Conservation (phyloP, 37 sponge, comb jelly and placozoan genomes). For the Cliona cf. orientalis region DNA sequence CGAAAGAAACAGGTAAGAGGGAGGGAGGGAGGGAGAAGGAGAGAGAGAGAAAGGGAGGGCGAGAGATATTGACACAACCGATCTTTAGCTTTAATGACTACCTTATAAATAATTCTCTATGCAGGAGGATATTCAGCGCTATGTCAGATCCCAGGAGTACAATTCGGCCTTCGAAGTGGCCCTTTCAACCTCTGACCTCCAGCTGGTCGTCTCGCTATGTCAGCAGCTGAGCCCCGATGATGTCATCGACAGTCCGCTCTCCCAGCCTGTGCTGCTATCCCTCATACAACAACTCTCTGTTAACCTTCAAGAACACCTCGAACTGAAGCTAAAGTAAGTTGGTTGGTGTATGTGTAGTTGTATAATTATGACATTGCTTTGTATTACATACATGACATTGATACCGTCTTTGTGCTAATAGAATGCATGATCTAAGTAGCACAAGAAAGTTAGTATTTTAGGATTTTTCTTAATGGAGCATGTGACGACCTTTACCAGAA, state of each 20-base stretch:
- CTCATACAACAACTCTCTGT: slow-evolving; percentile 90
- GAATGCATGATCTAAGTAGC: too few species aligned
- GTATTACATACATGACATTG: too few species aligned
- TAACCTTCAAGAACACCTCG: slow-evolving; percentile 68
- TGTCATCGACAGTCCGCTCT: slow-evolving; percentile 77
- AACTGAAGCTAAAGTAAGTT: slow-evolving; percentile 83
- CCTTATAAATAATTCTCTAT: too few species aligned
- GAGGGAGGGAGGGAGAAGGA: too few species aligned
- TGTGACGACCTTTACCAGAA: too few species aligned
- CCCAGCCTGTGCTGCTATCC: slow-evolving; percentile 89
- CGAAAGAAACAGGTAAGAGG: slow-evolving; percentile 14
- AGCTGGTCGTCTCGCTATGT: slow-evolving; percentile 72
- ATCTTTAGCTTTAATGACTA: too few species aligned
- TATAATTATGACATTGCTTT: background rate
- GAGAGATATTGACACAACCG: too few species aligned
- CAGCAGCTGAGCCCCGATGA: slow-evolving; percentile 74
- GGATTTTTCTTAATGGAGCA: too few species aligned
- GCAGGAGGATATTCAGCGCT: background rate
- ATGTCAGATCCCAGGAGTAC: slow-evolving; percentile 35
- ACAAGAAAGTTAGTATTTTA: too few species aligned
- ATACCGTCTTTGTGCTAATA: too few species aligned
- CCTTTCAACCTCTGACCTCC: slow-evolving; percentile 69
- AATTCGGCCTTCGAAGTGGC: slow-evolving; percentile 76
- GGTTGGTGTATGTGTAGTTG: background rate
- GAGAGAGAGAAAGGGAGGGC: too few species aligned